phyloP scores from a whole-genome alignment of 2,113 vertebrate genomes.

The Amphilophus citrinellus region DNA sequence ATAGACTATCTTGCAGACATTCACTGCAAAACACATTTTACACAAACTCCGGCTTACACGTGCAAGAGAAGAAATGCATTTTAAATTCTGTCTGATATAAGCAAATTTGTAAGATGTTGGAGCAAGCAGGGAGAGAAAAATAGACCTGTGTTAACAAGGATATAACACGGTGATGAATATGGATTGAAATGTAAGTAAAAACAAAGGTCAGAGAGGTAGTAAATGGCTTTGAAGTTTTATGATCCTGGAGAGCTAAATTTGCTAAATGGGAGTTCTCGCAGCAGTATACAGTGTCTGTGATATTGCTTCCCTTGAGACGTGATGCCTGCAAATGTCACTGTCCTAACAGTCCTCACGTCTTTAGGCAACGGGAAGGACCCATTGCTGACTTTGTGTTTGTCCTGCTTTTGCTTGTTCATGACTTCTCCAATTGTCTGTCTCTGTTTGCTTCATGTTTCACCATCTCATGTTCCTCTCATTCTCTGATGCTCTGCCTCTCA shows the following conservation, averaged over 20 bases:
- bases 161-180: conserved; percentile 22
- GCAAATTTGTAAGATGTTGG: neutral
- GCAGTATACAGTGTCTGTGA: conserved; percentile 43
- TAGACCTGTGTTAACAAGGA: conserved; percentile 28
- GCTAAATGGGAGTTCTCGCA: conserved; percentile 53
- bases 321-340: conserved; percentile 69
- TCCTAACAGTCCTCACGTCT: conserved; percentile 59
- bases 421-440: conserved; percentile 12
- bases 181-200: conserved; percentile 33
- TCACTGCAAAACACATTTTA: conserved; percentile 22
- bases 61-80: neutral
- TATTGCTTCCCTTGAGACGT: conserved; percentile 74
- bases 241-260: conserved; percentile 61
- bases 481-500: neutral
- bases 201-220: conserved; percentile 17
- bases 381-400: conserved; percentile 40
- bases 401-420: conserved; percentile 17
- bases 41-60: conserved; percentile 13
- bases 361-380: conserved; percentile 59
- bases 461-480: conserved; percentile 13
- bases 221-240: conserved; percentile 44
- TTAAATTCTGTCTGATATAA: neutral
- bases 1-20: no score
- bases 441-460: conserved; percentile 30
- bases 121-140: neutral